Evolutionary conservation across 2,797 vertebrate genomes (phyloP), one percentile per base, ranked within the genome.

Genomic region (Monodelphis domestica): DNA sequence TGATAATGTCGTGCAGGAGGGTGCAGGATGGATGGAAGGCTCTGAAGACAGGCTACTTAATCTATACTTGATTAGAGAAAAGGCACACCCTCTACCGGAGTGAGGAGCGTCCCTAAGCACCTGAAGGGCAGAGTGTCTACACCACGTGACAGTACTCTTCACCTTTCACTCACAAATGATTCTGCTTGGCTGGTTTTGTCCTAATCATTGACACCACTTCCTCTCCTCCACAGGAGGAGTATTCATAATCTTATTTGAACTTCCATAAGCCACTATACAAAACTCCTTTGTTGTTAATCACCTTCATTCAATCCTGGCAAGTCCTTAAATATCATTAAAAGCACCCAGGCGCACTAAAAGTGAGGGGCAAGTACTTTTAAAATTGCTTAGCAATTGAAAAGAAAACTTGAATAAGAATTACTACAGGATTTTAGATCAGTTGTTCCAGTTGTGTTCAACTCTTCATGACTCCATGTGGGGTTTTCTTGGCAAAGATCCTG

Each of bases 231-330:
- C 21, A 91, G 24, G 78, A 92, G 91, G 94, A 54, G 45, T 33
- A 59, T 89, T 9, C 12, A 28, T 92, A 24, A 90, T 38, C 84
- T 96, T 5, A 54, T 89, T 90, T 94, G 57, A 50, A 92, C 29
- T 91, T 95, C 51, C 87, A 91, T 88, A 89, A 50, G 56, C 17
- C 94, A 6, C 4, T 24, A 30, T 26, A 57, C 57, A 92, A 95
- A 38, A 0, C 12, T 5, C 17, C 3, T 53, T n/a, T 54, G 30
- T 15, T 4, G n/a, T 56, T 29, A n/a, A 87, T 57, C 70, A 89
- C 33, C 33, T 91, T 57, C n/a, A 50, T 1, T 17, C 14, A 88
- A 91, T 91, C 63, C 52, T 63, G 29, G n/a, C 26, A 87, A 87
- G 92, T 56, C 54, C 88, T 89, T 21, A 89, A 59, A 96, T 7